Percentiles rank a stretch among this genome's conserved stretches.
Conservation (phyloP, 2,888 invertebrate species). For the Cosmia pyralina region DNA sequence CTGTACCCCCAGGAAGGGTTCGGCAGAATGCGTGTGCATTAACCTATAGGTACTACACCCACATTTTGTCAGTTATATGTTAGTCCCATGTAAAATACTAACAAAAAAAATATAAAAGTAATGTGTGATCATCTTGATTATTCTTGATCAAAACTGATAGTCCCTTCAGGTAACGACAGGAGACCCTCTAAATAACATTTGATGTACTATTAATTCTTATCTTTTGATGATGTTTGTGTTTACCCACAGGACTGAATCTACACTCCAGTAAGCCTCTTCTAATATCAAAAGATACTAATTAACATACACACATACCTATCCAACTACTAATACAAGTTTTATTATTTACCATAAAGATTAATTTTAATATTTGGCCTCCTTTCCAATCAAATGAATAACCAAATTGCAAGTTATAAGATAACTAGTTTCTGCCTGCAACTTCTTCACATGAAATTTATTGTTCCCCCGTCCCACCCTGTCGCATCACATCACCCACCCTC, state of each 20-base stretch:
- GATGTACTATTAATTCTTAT: not conserved
- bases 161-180: not conserved
- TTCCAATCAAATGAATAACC: not conserved
- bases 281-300: constrained; percentile 21
- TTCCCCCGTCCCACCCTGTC: too few species aligned
- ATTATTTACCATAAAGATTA: constrained; percentile 19
- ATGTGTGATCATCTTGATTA: too few species aligned
- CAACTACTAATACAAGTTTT: constrained; percentile 1
- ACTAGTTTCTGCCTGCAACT: too few species aligned
- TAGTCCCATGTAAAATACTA: too few species aligned
- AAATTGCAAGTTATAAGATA: not conserved
- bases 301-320: constrained; percentile 5
- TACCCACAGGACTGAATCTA: not conserved
- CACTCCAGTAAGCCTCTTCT: not conserved
- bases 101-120: too few species aligned
- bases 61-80: too few species aligned
- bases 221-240: not conserved
- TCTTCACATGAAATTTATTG: too few species aligned
- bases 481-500: too few species aligned
- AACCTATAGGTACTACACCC: too few species aligned
- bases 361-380: constrained; percentile 16
- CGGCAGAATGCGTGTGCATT: too few species aligned
- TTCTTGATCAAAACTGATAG: not conserved
- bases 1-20: too few species aligned
- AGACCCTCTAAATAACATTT: not conserved